Base-by-base conservation (phyloP, 2,888 invertebrate species). In the Conistra vaccinii region DNA sequence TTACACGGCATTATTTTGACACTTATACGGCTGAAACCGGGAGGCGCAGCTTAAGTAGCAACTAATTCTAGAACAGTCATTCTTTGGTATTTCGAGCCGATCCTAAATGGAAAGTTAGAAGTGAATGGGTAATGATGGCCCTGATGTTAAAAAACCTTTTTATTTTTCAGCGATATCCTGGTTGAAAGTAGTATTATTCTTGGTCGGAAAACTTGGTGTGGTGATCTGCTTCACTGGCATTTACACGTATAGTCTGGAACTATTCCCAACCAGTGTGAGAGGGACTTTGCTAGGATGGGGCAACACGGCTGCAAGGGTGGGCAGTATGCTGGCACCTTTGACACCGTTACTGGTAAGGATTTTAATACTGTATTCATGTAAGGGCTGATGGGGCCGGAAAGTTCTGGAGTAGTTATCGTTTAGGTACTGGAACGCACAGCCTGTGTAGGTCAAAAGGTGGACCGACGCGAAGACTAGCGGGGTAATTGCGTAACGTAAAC, bases 241-340 rank as follows among this genome's bases (percentile, higher is more conserved):
- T 57, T 94, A 93, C 73, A 95, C 95, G 0, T 95, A 95, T 75
- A 93, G 93, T 57, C 84, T 95, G 80, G 95, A 95, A 79, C 79
- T 95, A 29, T 95, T 95, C 71, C 95, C 95, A 0, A 95, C 95
- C 1, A 95, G 94, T 60, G 94, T 94, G 2, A 89, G 95, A 85
- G 95, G 95, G 9, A 93, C 94, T 0, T 85, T 95, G 23, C 87
- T 95, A 26, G 95, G 95, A 20, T 91, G 89, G 85, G 92, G 95
- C 7, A 94, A 92, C 70, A 94, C 93, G 3, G 91, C 92, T 1
- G 94, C 95, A 1, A 92, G 95, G 67, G n/a, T 94, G 32, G 95
- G 95, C 29, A 91, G 94, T 71, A 93, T 94, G 93, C 78, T 95
- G 77, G 93, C 95, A 5, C 95, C 95, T 3, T 87, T 95, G 1